Percentiles rank a stretch among this genome's conserved stretches.
Conservation (phyloP, 2,113 vertebrate species). For the Holacanthus passer region DNA sequence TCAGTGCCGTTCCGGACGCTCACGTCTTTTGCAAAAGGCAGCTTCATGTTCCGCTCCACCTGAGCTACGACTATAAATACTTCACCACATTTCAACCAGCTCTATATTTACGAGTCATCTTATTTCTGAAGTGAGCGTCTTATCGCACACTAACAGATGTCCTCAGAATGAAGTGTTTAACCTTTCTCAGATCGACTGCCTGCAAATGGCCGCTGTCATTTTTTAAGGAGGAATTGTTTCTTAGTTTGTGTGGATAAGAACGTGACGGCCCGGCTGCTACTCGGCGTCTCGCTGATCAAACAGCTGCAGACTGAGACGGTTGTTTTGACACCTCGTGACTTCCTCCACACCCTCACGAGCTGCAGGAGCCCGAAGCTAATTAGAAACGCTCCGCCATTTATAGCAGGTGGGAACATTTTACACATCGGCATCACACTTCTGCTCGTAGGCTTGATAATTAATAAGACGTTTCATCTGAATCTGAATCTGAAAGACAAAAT, state of each 20-base stretch:
- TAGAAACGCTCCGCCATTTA: background rate
- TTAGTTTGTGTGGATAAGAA: background rate
- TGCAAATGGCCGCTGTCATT: background rate
- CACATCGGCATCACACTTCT: slow-evolving; percentile 5
- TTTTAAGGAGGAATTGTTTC: background rate
- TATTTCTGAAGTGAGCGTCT: background rate
- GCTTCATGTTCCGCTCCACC: background rate
- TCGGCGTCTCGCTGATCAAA: background rate
- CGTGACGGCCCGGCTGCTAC: background rate
- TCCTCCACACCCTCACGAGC: background rate
- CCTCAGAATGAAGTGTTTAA: slow-evolving; percentile 31
- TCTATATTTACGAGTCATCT: background rate
- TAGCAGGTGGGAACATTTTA: slow-evolving; percentile 4
- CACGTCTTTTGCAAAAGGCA: background rate
- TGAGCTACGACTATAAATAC: background rate
- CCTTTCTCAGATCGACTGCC: slow-evolving; percentile 50
- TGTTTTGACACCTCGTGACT: slow-evolving; percentile 6
- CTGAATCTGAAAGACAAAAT: background rate
- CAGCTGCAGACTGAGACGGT: background rate
- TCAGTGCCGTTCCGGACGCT: background rate
- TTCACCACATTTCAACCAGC: background rate
- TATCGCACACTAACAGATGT: slow-evolving; percentile 39
- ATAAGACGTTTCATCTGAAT: background rate
- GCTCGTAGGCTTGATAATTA: background rate
- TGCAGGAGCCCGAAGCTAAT: slow-evolving; percentile 2